A percentile compares a stretch with the other conserved stretches of the same genome.
Evolutionary conservation across 2,113 vertebrate genomes (phyloP).

Genomic region (Heterochromis multidens): DNA sequence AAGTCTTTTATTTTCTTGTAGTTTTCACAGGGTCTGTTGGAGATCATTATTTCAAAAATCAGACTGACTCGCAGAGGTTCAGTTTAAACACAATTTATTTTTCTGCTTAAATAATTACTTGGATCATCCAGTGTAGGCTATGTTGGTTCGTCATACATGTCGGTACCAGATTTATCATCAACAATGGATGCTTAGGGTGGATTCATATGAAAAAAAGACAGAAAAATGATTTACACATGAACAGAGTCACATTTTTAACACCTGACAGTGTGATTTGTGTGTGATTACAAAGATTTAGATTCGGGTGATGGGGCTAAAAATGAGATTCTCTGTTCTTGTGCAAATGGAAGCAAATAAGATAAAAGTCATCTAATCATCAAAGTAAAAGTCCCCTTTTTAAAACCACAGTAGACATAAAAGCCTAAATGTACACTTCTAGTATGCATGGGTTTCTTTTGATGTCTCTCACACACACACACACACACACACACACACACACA

Average conservation of each 20-base stretch:
- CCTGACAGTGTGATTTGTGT: background rate
- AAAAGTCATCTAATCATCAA: slow-evolving; percentile 84
- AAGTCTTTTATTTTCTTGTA: background rate
- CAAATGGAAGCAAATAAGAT: slow-evolving; percentile 36
- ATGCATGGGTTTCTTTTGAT: slow-evolving; percentile 82
- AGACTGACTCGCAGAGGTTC: background rate
- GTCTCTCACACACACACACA: slow-evolving; percentile 29
- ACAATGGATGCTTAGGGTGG: slow-evolving; percentile 80
- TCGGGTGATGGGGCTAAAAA: slow-evolving; percentile 61
- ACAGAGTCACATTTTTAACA: slow-evolving; percentile 15
- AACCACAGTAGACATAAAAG: slow-evolving; percentile 91
- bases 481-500: background rate
- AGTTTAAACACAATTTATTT: slow-evolving; percentile 99
- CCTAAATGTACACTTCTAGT: slow-evolving; percentile 86
- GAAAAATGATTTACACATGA: slow-evolving; percentile 24
- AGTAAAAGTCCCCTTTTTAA: slow-evolving; percentile 81
- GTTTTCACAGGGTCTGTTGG: background rate
- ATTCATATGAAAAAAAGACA: slow-evolving; percentile 84
- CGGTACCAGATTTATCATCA: slow-evolving; percentile 87
- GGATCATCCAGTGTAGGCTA: slow-evolving; percentile 97
- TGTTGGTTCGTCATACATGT: slow-evolving; percentile 88
- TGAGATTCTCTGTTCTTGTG: slow-evolving; percentile 34
- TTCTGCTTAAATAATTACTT: slow-evolving; percentile 99
- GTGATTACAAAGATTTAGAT: slow-evolving; percentile 22
- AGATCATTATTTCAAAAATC: too few species aligned